Evolutionary conservation across 30 jellyfish, hydroid and myxozoan genomes (phyloP).

Genomic region (Aurelia sp.): DNA sequence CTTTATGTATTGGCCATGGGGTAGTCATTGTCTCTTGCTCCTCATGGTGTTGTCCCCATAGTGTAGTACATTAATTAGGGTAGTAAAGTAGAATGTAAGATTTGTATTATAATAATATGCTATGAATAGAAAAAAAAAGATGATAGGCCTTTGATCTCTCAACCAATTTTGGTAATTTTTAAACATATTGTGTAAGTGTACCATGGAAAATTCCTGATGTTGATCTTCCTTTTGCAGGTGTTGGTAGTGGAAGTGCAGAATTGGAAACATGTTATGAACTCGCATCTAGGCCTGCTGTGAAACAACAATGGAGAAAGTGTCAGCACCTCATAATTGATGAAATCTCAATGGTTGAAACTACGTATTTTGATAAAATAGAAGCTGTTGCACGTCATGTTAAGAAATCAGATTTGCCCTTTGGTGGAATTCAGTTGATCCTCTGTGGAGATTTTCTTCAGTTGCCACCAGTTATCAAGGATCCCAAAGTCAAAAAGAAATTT

Average conservation of each 20-base stretch:
- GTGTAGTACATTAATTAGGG: no score
- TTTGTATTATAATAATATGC: no score
- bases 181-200: no score
- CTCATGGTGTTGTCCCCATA: no score
- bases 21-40: no score
- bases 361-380: slow-evolving; percentile 87
- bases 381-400: slow-evolving; percentile 79
- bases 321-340: slow-evolving; percentile 88
- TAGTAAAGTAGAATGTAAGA: no score
- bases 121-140: no score
- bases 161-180: no score
- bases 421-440: slow-evolving; percentile 95
- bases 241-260: slow-evolving; percentile 88
- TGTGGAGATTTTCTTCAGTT: slow-evolving; percentile 96
- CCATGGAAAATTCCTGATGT: no score
- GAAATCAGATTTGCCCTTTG: slow-evolving; percentile 82
- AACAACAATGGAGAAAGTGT: slow-evolving; percentile 87
- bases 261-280: slow-evolving; percentile 78
- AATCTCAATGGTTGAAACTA: slow-evolving; percentile 89
- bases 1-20: no score
- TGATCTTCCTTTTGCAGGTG: slow-evolving; percentile 56
- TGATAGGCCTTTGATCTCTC: no score
- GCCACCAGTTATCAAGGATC: slow-evolving; percentile 86
- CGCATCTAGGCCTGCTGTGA: slow-evolving; percentile 85
- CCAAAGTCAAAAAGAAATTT: slow-evolving; percentile 35